Percentiles rank a stretch among this genome's conserved stretches.
phyloP scores from a whole-genome alignment of 2,888 invertebrate species.

The Cryptophagus acutangulus region DNA sequence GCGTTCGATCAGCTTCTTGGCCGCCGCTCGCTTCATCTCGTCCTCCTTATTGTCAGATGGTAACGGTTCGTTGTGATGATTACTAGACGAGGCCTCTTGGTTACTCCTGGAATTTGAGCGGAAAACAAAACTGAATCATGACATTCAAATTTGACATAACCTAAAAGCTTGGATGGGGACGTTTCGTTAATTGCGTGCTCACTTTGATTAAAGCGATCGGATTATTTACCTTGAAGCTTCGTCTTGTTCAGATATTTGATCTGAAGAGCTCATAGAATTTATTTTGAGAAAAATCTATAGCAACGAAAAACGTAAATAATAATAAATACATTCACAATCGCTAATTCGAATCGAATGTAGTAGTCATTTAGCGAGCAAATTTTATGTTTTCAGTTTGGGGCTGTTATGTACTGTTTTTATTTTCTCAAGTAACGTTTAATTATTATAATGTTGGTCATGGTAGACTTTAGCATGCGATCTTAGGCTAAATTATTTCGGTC shows the following conservation, averaged over 20 bases:
- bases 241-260: conserved; percentile 46
- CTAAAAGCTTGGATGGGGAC: conserved; percentile 21
- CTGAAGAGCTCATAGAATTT: conserved; percentile 50
- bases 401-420: conserved; percentile 12
- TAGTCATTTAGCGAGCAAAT: too few species aligned
- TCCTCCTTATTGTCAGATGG: conserved; percentile 48
- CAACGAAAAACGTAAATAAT: conserved; percentile 27
- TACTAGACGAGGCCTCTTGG: conserved; percentile 47
- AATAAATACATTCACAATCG: conserved; percentile 17
- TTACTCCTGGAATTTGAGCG: conserved; percentile 39
- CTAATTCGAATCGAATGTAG: too few species aligned
- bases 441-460: too few species aligned
- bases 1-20: conserved; percentile 81
- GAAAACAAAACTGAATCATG: conserved; percentile 28
- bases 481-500: too few species aligned
- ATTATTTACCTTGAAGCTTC: conserved; percentile 51
- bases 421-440: conserved; percentile 5
- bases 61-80: conserved; percentile 28
- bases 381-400: too few species aligned
- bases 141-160: conserved; percentile 45
- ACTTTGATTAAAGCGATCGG: not conserved
- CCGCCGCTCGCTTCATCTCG: conserved; percentile 71
- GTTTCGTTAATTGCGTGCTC: not conserved
- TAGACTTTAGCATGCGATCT: too few species aligned
- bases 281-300: conserved; percentile 28